Conservation (phyloP, 1,140 invertebrate genomes). For the Drosophila lacteicornis region DNA sequence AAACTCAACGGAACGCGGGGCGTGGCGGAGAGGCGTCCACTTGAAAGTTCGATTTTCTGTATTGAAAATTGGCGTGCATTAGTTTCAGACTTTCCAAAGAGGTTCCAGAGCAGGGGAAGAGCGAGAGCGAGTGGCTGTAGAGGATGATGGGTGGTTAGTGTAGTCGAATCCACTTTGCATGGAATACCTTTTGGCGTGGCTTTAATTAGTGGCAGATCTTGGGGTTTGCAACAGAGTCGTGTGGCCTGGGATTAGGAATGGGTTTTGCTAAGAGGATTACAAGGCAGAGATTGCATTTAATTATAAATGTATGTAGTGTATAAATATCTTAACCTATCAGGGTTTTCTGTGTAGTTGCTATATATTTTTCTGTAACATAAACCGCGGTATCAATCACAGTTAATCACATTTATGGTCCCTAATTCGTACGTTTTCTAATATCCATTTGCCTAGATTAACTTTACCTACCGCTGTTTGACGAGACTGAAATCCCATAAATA, state of each 20-base stretch:
- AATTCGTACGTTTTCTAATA: neutral
- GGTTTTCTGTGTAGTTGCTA: neutral
- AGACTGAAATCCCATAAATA: slow-evolving; percentile 22
- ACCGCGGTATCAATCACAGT: neutral
- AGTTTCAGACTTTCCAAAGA: slow-evolving; percentile 46
- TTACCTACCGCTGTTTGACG: neutral
- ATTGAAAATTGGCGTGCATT: slow-evolving; percentile 78
- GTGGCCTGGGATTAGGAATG: neutral
- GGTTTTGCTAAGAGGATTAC: neutral
- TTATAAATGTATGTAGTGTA: too few relatives aligned
- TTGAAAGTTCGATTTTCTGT: slow-evolving; percentile 79
- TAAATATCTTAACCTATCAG: neutral
- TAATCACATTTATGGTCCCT: neutral
- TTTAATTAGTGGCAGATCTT: slow-evolving; percentile 37
- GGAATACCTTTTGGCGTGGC: slow-evolving; percentile 23
- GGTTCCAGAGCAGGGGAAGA: neutral
- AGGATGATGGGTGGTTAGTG: neutral
- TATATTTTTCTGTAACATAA: too few relatives aligned
- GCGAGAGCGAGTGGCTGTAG: neutral
- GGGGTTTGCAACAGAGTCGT: neutral
- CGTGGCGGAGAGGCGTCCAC: slow-evolving; percentile 52
- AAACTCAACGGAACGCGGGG: slow-evolving; percentile 25
- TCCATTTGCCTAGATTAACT: slow-evolving; percentile 30
- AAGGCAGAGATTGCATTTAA: neutral
- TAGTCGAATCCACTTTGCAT: slow-evolving; percentile 5